Base-by-base conservation (phyloP, 1,140 invertebrate species). In the Alviniconcha marisindica region DNA sequence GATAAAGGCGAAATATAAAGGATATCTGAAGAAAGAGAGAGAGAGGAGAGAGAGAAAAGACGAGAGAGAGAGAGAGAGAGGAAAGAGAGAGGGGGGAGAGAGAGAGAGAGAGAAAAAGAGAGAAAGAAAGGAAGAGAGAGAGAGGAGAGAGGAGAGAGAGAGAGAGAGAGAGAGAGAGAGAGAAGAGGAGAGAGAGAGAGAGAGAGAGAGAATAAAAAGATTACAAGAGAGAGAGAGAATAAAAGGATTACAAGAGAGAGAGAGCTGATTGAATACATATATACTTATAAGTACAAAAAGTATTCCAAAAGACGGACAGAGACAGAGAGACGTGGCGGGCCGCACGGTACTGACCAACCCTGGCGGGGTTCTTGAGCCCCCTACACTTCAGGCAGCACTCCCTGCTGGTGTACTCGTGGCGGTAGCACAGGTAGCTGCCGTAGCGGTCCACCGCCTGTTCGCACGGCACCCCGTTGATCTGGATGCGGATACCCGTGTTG, bases 381-480 rank as follows among this genome's bases (percentile, higher is more conserved):
- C 87, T 28, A 73, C 90, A 91, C 56, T 79, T 83, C 42, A 89
- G 84, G 60, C 90, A 91, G 63, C 90, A 91, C 10, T 88, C 85
- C 14, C 81, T 82, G 15, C 88, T 90, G 21, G 86, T 86, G 36
- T 85, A 83, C 81, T 90, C 90, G 80, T 91, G 90, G 14, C 87
- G 87, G 81, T 91, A 91, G 60, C 90, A 91, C 18, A 91, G 86
- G 74, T 85, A 90, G 14, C 78, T 48, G 24, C 90, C 90, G 12
- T 87, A 83, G 1, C 71, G 84, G 24, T 87, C 83, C 15, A 91
- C 80, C n/a, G 90, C 90, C 21, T 83, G 60, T 15, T 84, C 73
- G 40, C 90, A 91, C 14, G 85, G 82, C 42, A 91, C 69, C 0
- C 87, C 88, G 69, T 91, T 90, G 10, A 91, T 91, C 12, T 83